Conservation (phyloP, 1,140 invertebrate genomes). For the Belonocnema kinseyi region DNA sequence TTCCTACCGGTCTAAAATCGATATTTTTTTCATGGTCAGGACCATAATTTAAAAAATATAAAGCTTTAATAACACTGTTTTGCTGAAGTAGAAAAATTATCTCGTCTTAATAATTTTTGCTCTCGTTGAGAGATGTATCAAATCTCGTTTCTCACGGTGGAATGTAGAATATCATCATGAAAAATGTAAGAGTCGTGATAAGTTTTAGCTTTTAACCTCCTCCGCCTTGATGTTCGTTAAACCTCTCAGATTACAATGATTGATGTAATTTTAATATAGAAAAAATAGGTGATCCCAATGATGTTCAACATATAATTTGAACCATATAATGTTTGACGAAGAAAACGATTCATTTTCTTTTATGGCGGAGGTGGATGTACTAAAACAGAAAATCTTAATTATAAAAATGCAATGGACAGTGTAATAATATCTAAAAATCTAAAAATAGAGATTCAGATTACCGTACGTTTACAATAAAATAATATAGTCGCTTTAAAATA, state of each 20-base stretch:
- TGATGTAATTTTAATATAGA: not conserved
- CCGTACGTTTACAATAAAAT: too few relatives aligned
- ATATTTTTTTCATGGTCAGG: too few relatives aligned
- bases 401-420: not conserved
- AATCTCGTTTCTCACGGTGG: conserved; percentile 22
- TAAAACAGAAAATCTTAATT: not conserved
- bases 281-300: not conserved
- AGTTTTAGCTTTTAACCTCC: not conserved
- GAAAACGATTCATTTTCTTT: not conserved
- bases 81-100: not conserved
- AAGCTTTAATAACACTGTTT: too few relatives aligned
- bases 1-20: too few relatives aligned
- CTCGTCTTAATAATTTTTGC: not conserved
- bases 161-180: not conserved
- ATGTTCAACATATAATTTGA: not conserved
- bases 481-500: too few relatives aligned
- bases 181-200: conserved; percentile 9
- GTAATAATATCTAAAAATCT: not conserved
- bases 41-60: too few relatives aligned
- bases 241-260: conserved; percentile 6
- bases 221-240: conserved; percentile 20
- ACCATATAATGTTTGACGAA: not conserved
- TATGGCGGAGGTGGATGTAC: not conserved
- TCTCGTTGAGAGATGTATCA: conserved; percentile 14
- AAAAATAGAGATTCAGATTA: not conserved